Evolutionary conservation across 2,888 invertebrate species (phyloP).

Genomic region (Anthoptus insignis): DNA sequence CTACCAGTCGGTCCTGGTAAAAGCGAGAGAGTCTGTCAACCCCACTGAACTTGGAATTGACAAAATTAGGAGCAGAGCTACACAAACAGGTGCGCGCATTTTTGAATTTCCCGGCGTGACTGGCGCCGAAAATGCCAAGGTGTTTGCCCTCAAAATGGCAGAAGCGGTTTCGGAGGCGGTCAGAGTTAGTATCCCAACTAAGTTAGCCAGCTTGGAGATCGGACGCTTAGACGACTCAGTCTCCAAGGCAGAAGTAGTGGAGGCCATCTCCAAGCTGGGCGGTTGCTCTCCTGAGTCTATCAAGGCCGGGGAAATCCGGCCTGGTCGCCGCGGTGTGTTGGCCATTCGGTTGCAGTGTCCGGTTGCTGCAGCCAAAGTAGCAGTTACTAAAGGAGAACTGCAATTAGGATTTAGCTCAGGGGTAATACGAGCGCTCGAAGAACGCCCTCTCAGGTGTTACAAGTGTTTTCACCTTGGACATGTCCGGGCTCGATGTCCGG

Average conservation of each 20-base stretch:
- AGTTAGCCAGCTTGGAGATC: background rate
- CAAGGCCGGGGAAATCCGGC: conserved; percentile 8
- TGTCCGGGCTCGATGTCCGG: too few relatives aligned
- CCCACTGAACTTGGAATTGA: background rate
- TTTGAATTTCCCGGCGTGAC: background rate
- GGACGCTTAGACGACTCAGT: conserved; percentile 27
- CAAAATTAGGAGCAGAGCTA: background rate
- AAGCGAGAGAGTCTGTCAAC: background rate
- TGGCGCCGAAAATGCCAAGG: background rate
- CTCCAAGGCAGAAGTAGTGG: conserved; percentile 11
- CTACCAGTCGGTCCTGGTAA: background rate
- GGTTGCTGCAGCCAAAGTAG: background rate
- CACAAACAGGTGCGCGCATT: background rate
- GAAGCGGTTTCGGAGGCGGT: background rate
- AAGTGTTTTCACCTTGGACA: background rate
- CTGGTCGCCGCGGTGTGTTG: background rate
- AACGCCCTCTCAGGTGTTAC: background rate
- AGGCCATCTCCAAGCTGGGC: conserved; percentile 4
- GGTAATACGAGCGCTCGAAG: background rate
- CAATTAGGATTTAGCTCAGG: conserved; percentile 3
- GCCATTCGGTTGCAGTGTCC: background rate
- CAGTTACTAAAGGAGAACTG: background rate
- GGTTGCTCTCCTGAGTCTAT: conserved; percentile 5
- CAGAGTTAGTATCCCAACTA: background rate
- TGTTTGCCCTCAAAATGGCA: conserved; percentile 3